Conservation (phyloP, 2,888 invertebrate genomes). For the Yponomeuta malinellus region DNA sequence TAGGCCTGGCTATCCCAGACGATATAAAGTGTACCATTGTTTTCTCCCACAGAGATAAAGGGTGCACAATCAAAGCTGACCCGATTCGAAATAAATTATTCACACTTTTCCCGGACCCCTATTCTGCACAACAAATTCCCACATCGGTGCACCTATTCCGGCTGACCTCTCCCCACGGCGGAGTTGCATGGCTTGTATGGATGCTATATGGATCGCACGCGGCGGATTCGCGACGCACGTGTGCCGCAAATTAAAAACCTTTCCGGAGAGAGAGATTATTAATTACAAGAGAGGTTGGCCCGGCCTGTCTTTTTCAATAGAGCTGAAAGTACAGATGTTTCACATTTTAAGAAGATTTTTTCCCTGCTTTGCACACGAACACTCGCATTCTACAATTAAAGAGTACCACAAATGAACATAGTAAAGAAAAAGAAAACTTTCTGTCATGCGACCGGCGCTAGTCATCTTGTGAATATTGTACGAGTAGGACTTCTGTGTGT, state of each 20-base stretch:
- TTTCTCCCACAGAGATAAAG: neutral
- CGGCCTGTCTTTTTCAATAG: neutral
- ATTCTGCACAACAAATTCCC: constrained; percentile 20
- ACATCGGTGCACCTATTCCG: constrained; percentile 26
- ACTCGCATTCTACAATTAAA: too few species aligned
- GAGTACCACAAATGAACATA: too few species aligned
- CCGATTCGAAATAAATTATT: constrained; percentile 18
- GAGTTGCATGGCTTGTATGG: too few species aligned
- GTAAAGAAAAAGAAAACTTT: too few species aligned
- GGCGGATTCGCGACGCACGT: constrained; percentile 63
- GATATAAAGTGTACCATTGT: neutral
- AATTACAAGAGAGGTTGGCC: constrained; percentile 41
- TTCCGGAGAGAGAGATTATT: constrained; percentile 49
- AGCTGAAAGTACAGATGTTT: neutral
- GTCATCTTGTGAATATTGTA: too few species aligned
- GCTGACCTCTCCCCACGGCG: constrained; percentile 6
- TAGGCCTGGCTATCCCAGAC: too few species aligned
- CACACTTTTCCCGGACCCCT: constrained; percentile 10
- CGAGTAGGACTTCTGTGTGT: constrained; percentile 21
- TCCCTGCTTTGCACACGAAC: neutral
- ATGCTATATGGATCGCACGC: constrained; percentile 36
- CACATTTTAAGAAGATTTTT: neutral
- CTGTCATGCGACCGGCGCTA: too few species aligned
- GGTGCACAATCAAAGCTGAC: constrained; percentile 1
- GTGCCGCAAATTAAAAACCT: constrained; percentile 66